Base-by-base conservation (phyloP, 2,113 vertebrate species). In the Vanacampus margaritifer region DNA sequence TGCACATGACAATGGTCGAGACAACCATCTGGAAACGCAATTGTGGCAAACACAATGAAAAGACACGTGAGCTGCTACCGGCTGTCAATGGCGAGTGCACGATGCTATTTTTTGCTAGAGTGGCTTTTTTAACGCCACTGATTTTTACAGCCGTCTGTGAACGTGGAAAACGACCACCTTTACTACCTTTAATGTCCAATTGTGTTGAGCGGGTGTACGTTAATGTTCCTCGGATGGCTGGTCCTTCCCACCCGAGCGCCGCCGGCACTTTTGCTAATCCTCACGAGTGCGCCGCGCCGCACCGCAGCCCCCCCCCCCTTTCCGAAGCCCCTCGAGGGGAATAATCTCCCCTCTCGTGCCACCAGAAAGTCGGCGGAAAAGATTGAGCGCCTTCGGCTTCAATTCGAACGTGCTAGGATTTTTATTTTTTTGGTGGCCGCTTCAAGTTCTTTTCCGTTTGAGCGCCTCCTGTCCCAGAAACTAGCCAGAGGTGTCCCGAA, bases 381-480 rank as follows among this genome's bases (percentile, higher is more conserved):
- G 46, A 67, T 68, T 19, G 57, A 78, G 24, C 0, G 74, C 86
- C 81, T 57, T 37, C 72, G 87, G 84, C 76, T 73, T 75, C 79
- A 79, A 85, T 84, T 88, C 78, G 76, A 82, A 84, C 74, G 54
- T 72, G 71, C 76, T 61, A 64, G 87, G 85, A 84, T 82, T 85
- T 81, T 78, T 82, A 83, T 88, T 80, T 82, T 91, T 77, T 74
- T 78, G 74, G 68, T 78, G 79, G 73, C 79, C 60, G 58, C 58
- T 72, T 21, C 53, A 73, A 74, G 61, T 79, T 72, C 70, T 88
- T 90, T 91, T 89, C 73, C 81, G 84, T 86, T 84, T 86, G 78
- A 89, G 81, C 67, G 86, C 86, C 83, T 89, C 69, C 84, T 87
- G 91, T 94, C 89, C 91, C 90, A 92, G 92, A 93, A 94, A 94